phyloP scores from a whole-genome alignment of 1,140 invertebrate genomes.

The Apis cerana region DNA sequence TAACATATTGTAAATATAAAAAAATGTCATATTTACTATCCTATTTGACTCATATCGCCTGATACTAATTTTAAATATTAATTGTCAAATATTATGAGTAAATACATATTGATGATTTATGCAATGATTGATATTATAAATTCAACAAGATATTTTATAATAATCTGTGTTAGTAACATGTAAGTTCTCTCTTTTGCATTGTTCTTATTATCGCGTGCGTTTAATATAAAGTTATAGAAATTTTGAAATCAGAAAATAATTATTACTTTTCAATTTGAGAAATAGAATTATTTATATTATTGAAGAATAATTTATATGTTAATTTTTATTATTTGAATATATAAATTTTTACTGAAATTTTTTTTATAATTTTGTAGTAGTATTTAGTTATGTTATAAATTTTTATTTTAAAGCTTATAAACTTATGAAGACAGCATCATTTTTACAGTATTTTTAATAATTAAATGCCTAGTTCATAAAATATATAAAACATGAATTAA shows the following conservation, averaged over 20 bases:
- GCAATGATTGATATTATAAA: not conserved
- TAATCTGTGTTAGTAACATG: not conserved
- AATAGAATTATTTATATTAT: not conserved
- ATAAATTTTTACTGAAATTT: not conserved
- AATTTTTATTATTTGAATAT: conserved; percentile 3
- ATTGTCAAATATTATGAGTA: not conserved
- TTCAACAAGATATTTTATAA: conserved; percentile 2
- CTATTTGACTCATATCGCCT: not conserved
- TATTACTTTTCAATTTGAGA: not conserved
- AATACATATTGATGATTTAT: not conserved
- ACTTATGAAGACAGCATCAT: not conserved
- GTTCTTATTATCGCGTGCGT: not conserved
- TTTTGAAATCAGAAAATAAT: not conserved
- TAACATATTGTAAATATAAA: not conserved
- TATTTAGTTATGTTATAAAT: not conserved
- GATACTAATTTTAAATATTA: not conserved
- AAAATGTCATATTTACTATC: not conserved
- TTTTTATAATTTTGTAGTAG: not conserved
- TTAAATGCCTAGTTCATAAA: conserved; percentile 8
- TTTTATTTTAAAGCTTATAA: not conserved
- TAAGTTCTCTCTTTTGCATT: not conserved
- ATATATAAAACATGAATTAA: not conserved
- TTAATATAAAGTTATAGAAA: conserved; percentile 6
- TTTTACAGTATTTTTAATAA: not conserved
- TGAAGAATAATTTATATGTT: not conserved